Evolutionary conservation across 2,888 invertebrate genomes (phyloP), one percentile per base, ranked within the genome.

Genomic region (Heliconius ethilla): DNA sequence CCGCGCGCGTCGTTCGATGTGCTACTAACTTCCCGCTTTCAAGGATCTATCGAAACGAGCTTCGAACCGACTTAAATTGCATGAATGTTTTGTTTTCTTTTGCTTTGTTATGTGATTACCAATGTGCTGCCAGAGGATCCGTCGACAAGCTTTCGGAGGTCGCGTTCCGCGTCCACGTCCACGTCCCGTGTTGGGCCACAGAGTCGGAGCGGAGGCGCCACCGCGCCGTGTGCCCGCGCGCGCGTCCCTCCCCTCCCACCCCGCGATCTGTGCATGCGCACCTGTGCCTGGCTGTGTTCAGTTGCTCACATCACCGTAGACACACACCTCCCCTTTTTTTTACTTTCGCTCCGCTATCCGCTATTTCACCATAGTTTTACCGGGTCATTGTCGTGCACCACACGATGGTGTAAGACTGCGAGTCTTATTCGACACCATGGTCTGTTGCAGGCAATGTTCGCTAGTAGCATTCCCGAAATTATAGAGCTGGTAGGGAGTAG

Each of bases 401-500:
- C 93, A 89, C 92, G 92, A 91, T 91, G 93, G 93, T 92, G 92
- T 90, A 88, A 40, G 40, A 40, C 40, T 40, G 40, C 91, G 90
- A 87, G 88, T 88, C 88, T 87, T 92, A 91, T 92, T 88, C 92
- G 92, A 90, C 94, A 92, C 94, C 94, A 91, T 94, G 94, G 94
- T 96, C 96, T 96, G 96, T 96, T 97, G 95, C 97, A 99, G 99
- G 99, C 99, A 96, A 98, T 99, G 97, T 99, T 99, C 97, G 99
- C 99, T 96, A 99, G 98, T 97, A 99, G 98, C 97, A 98, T 99
- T 96, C 99, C 99, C 95, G 99, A 99, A 97, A 99, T 99, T 96
- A 99, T 98, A 96, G 99, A 99, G 96, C 98, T 99, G 96, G 98
- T 99, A 96, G 99, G 99, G 95, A 98, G 98, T 96, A 97, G 99